phyloP scores from a whole-genome alignment of 2,113 vertebrate genomes.

The Axis porcinus region DNA sequence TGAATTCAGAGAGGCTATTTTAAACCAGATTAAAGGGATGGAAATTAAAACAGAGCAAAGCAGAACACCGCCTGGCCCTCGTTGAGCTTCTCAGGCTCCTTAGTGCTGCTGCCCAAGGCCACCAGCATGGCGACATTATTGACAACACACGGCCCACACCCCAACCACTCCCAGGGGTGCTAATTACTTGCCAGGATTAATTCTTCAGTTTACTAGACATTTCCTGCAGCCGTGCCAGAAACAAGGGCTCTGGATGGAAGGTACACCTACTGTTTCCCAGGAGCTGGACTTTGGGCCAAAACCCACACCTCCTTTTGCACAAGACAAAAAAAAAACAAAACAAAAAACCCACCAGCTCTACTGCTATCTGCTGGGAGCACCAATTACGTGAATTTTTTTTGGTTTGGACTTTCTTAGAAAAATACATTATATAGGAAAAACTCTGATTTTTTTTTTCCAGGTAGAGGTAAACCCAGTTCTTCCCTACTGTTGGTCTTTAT shows the following conservation, averaged over 20 bases:
- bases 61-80: not conserved
- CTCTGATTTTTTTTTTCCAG: not conserved
- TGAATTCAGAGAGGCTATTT: conserved; percentile 54
- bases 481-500: not conserved
- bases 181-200: conserved; percentile 63
- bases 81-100: not conserved
- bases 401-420: not conserved
- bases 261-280: not conserved
- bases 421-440: not conserved
- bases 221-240: conserved; percentile 9
- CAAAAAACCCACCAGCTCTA: not conserved
- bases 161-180: not conserved
- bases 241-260: conserved; percentile 22
- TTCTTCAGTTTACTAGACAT: conserved; percentile 58
- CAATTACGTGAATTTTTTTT: not conserved
- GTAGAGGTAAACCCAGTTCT: not conserved
- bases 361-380: not conserved
- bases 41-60: conserved; percentile 34
- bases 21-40: not conserved
- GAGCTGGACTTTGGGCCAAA: not conserved
- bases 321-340: not conserved
- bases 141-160: not conserved
- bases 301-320: not conserved
- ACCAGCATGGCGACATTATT: accelerated
- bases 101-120: not conserved